Evolutionary conservation across 2,888 invertebrate species (phyloP), one percentile per base, ranked within the genome.

Genomic region (Pyrrhia umbra): DNA sequence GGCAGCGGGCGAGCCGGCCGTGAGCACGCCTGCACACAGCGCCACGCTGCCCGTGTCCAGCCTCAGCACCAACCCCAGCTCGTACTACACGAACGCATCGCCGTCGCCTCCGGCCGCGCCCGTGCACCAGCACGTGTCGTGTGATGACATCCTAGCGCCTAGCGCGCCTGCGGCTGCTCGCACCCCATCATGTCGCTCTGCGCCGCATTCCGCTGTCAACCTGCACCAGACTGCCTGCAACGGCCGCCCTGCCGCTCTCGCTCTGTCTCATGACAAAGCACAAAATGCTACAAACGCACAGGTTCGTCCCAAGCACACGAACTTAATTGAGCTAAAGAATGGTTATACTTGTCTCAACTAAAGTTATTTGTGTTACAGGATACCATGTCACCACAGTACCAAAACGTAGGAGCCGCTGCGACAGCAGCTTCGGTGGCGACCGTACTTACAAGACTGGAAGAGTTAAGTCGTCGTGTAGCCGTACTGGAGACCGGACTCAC

Each of bases 401-500:
- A 95, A 75, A 95, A 95, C 68, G 89, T 95, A 18, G 93, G 93
- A 20, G 66, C 90, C 0, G 88, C 89, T 6, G 90, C 92, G 18
- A 82, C 88, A 1, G 90, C 92, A 27, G 92, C 92, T 2, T 91
- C 93, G 72, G 91, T 95, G 84, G 88, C 95, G 82, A 87, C 95
- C 77, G 95, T 97, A 77, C 95, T 96, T 83, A 93, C 95, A 66
- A 95, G 97, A 82, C 95, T 97, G 85, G 97, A 97, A 81, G 96
- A 96, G 82, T 91, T 97, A 68, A 95, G 96, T 82, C 95, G 96
- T 84, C 96, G 96, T 77, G 96, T 98, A 75, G 96, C 96, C 47
- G 95, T 96, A 51, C 92, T 98, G 81, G 97, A 98, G 88, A 96
- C 95, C 68, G 96, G 96, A 34, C 96, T 98, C 82, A 96, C 97